phyloP scores from a whole-genome alignment of 2,888 invertebrate species.

The Limenitis camilla region DNA sequence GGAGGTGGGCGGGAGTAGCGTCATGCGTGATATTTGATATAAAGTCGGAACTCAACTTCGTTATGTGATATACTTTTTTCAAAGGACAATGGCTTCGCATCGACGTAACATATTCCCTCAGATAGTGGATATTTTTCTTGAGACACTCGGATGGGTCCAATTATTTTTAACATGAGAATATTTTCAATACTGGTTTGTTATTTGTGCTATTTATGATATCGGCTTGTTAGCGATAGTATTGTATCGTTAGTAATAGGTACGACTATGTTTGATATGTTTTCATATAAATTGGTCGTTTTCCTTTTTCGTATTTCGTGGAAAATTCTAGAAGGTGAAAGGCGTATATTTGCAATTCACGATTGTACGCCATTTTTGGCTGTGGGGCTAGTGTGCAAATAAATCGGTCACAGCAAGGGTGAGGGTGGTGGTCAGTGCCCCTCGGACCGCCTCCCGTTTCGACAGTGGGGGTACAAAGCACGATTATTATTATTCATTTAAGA shows the following conservation, averaged over 20 bases:
- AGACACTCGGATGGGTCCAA: conserved; percentile 59
- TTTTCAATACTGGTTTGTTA: conserved; percentile 58
- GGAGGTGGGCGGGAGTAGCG: conserved; percentile 50
- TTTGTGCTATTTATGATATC: conserved; percentile 49
- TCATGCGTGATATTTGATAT: conserved; percentile 76
- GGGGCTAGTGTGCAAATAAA: conserved; percentile 57
- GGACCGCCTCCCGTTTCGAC: conserved; percentile 22
- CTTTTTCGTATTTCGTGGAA: too few species aligned
- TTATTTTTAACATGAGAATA: conserved; percentile 61
- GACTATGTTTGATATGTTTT: background rate
- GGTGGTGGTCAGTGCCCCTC: conserved; percentile 62
- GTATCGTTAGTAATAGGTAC: conserved; percentile 5
- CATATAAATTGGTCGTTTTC: background rate
- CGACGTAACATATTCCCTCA: conserved; percentile 65
- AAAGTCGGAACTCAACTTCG: conserved; percentile 74
- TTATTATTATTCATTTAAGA: conserved; percentile 10
- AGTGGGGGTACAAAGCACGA: conserved; percentile 1
- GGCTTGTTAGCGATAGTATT: conserved; percentile 28
- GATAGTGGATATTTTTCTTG: conserved; percentile 63
- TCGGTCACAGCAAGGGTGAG: conserved; percentile 54
- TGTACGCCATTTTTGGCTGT: conserved; percentile 20
- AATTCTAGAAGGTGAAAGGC: background rate
- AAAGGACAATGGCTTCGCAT: conserved; percentile 68
- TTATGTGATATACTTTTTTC: conserved; percentile 73
- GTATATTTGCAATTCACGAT: conserved; percentile 3